Percentiles rank a stretch among this genome's conserved stretches.
Conservation (phyloP, 2,888 invertebrate genomes). For the Scaptodrosophila latifasciaeformis region DNA sequence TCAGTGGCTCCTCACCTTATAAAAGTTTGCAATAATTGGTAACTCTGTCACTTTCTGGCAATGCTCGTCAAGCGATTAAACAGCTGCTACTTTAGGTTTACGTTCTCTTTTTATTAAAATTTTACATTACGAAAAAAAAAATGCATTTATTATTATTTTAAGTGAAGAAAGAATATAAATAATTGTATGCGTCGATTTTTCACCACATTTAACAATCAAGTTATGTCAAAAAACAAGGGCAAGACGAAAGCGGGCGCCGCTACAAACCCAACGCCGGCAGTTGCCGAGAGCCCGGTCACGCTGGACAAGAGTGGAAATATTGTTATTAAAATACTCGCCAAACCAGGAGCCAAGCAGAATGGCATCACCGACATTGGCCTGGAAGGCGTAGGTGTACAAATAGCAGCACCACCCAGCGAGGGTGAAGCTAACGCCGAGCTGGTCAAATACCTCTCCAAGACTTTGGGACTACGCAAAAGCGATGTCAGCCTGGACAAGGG, state of each 20-base stretch:
- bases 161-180: no score
- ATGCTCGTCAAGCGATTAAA: no score
- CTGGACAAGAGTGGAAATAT: conserved; percentile 79
- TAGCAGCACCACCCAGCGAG: conserved; percentile 87
- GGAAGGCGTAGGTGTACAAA: conserved; percentile 84
- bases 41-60: conserved; percentile 13
- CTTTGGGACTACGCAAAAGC: conserved; percentile 83
- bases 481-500: conserved; percentile 81
- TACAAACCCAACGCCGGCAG: conserved; percentile 8
- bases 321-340: conserved; percentile 80
- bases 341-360: conserved; percentile 85
- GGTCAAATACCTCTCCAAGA: conserved; percentile 81
- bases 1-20: neutral
- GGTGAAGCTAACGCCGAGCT: conserved; percentile 88
- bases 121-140: neutral
- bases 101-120: neutral
- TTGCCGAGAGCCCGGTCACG: conserved; percentile 63
- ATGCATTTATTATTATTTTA: no score
- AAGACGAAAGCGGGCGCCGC: conserved; percentile 36
- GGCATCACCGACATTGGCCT: conserved; percentile 79
- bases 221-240: conserved; percentile 65
- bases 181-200: conserved; percentile 44
- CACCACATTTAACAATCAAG: conserved; percentile 21
- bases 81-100: conserved; percentile 26
- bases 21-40: neutral